Evolutionary conservation across 2,113 vertebrate genomes (phyloP).

Genomic region (Ictidomys tridecemlineatus): DNA sequence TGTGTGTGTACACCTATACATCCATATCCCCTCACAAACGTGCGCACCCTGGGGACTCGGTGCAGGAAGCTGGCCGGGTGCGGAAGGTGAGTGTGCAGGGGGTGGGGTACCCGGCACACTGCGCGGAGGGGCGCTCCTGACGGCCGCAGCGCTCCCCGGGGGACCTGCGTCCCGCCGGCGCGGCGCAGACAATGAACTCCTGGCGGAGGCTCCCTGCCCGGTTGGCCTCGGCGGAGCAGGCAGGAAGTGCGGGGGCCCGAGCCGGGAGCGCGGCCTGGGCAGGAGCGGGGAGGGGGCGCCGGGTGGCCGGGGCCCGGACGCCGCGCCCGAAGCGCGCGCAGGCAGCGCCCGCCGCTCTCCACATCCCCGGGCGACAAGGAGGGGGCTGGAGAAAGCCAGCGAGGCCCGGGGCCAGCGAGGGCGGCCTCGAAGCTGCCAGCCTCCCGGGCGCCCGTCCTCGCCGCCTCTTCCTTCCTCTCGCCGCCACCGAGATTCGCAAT

Average conservation of each 20-base stretch:
- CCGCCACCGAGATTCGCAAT: slow-evolving; percentile 84
- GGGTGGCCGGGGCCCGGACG: not conserved
- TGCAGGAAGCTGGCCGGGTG: slow-evolving; percentile 26
- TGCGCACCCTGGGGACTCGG: not conserved
- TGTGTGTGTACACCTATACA: not conserved
- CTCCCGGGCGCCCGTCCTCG: slow-evolving; percentile 56
- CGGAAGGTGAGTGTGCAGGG: not conserved
- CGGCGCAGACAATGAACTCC: slow-evolving; percentile 81
- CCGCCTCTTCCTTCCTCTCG: slow-evolving; percentile 75
- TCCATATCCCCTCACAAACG: slow-evolving; percentile 2
- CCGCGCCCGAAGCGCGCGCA: not conserved
- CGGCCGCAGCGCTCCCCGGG: slow-evolving; percentile 52
- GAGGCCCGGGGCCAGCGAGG: slow-evolving; percentile 51
- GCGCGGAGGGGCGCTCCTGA: slow-evolving; percentile 68
- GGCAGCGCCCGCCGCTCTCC: not conserved
- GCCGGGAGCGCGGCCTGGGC: slow-evolving; percentile 50
- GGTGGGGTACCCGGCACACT: not conserved
- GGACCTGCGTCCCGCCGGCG: slow-evolving; percentile 70
- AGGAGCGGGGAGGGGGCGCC: slow-evolving; percentile 49
- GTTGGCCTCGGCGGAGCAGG: slow-evolving; percentile 69
- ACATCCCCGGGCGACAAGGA: not conserved
- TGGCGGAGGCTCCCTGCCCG: slow-evolving; percentile 75
- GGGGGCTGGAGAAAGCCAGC: not conserved
- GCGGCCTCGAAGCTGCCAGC: slow-evolving; percentile 62
- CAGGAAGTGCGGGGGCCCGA: slow-evolving; percentile 79